A percentile compares a stretch with the other conserved stretches of the same genome.
Evolutionary conservation across 1,140 invertebrate genomes (phyloP).

Genomic region (Neodiprion pinetum): DNA sequence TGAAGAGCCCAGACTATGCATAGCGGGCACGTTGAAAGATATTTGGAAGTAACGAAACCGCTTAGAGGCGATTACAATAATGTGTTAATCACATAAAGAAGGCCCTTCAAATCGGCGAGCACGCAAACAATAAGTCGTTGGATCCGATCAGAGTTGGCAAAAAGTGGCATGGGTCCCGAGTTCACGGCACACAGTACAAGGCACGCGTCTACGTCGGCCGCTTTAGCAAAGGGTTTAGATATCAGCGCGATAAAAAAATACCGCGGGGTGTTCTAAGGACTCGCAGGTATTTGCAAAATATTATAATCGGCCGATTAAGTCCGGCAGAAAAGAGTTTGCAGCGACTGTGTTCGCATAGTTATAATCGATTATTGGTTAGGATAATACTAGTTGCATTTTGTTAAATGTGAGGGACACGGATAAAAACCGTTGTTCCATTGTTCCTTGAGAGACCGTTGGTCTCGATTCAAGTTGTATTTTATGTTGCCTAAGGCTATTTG

Average conservation of each 20-base stretch:
- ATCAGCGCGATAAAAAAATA: background rate
- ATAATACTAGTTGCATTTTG: constrained; percentile 5
- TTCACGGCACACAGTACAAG: constrained; percentile 15
- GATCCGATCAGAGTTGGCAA: background rate
- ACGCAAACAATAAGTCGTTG: constrained; percentile 7
- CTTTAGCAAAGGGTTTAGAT: background rate
- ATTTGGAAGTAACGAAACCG: constrained; percentile 13
- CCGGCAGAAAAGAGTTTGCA: background rate
- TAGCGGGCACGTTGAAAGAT: constrained; percentile 22
- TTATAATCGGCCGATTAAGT: constrained; percentile 17
- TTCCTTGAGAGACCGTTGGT: background rate
- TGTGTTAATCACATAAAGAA: no score
- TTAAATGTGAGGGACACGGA: background rate
- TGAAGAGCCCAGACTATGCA: constrained; percentile 18
- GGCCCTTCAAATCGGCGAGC: no score
- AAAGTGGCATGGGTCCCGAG: background rate
- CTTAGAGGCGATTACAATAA: background rate
- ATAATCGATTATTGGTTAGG: background rate
- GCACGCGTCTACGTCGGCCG: background rate
- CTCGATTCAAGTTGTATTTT: constrained; percentile 4
- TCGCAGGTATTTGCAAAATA: constrained; percentile 14
- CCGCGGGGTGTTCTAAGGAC: constrained; percentile 2
- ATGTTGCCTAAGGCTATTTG: constrained; percentile 4
- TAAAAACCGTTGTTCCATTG: background rate
- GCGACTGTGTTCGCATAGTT: background rate